Evolutionary conservation across 2,113 vertebrate genomes (phyloP).

Genomic region (Dryoscopus gambensis): DNA sequence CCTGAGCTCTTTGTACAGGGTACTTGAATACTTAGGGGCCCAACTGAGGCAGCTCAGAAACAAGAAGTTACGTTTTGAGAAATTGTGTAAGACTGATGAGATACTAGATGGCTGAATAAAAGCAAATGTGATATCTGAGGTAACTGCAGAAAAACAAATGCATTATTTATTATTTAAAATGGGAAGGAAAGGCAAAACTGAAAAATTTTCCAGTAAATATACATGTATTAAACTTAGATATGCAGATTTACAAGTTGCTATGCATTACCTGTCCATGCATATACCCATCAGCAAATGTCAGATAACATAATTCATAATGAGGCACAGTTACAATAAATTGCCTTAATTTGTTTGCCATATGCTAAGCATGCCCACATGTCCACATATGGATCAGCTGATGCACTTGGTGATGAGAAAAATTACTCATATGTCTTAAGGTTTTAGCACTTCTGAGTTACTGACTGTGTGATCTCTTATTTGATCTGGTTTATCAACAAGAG

Average conservation of each 20-base stretch:
- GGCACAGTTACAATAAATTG: background rate
- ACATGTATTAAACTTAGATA: background rate
- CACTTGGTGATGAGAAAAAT: background rate
- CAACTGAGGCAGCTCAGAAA: background rate
- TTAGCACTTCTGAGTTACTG: background rate
- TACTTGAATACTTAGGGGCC: background rate
- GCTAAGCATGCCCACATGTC: constrained; percentile 15
- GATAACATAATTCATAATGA: background rate
- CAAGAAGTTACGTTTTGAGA: background rate
- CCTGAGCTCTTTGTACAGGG: background rate
- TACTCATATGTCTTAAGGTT: constrained; percentile 9
- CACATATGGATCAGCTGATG: constrained; percentile 20
- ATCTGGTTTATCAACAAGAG: background rate
- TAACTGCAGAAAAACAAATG: background rate
- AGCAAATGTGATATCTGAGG: background rate
- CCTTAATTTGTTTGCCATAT: constrained; percentile 35
- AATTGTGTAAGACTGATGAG: background rate
- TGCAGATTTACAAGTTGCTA: background rate
- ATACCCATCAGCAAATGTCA: background rate
- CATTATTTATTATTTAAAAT: background rate
- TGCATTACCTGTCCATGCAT: background rate
- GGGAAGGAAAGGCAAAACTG: background rate
- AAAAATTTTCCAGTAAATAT: background rate
- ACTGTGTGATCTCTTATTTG: background rate
- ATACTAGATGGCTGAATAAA: background rate